A percentile compares a stretch with the other conserved stretches of the same genome.
These are phyloP conservation scores for Corapipo altera DNA, from an alignment of 2,113 vertebrate species.

Conservation along the genomic window DNA sequence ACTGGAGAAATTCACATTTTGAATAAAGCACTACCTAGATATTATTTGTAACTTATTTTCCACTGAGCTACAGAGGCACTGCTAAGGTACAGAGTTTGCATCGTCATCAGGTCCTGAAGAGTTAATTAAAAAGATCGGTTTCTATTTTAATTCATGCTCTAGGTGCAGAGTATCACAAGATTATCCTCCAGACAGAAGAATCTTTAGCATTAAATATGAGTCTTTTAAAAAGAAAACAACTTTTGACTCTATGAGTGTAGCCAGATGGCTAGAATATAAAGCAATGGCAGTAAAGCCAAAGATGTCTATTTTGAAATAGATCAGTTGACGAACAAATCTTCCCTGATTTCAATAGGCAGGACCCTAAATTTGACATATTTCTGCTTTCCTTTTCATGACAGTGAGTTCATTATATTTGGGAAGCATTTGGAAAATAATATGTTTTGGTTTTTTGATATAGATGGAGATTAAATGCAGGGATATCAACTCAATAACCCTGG, in stretches of 20 bases:
- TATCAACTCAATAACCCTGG: background rate
- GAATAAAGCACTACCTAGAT: background rate
- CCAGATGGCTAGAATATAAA: background rate
- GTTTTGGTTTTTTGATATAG: background rate
- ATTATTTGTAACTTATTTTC: background rate
- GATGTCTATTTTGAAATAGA: background rate
- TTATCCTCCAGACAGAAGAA: background rate
- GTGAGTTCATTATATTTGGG: background rate
- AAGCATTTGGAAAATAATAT: background rate
- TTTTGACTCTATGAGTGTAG: background rate
- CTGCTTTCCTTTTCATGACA: background rate
- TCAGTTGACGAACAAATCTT: background rate
- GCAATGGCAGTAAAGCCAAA: background rate
- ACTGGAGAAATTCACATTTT: background rate
- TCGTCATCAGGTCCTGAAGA: background rate
- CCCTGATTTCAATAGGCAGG: background rate
- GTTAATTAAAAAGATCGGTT: background rate
- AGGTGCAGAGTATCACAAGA: background rate
- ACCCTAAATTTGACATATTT: background rate
- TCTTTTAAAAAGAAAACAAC: background rate
- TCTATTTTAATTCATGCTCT: background rate
- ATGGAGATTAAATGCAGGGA: background rate
- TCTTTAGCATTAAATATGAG: background rate
- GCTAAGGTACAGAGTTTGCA: background rate
- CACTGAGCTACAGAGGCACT: background rate